Conservation (phyloP, 2,888 invertebrate genomes). For the Endomychus coccineus region DNA sequence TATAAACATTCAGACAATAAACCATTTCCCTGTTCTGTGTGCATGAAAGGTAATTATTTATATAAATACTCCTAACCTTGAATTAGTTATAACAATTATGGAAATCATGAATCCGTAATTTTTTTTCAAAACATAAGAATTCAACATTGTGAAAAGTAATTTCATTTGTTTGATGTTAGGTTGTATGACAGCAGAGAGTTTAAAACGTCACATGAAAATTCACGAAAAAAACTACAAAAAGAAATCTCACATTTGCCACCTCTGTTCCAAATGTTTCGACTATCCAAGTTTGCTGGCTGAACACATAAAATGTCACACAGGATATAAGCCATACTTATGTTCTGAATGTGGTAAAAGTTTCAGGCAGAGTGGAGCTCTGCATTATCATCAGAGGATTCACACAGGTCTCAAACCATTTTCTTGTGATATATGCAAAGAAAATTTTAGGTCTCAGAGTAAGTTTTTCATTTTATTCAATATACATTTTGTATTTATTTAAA, state of each 20-base stretch:
- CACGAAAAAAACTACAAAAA: slow-evolving; percentile 35
- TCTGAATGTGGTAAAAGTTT: slow-evolving; percentile 37
- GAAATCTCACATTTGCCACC: slow-evolving; percentile 32
- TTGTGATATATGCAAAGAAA: slow-evolving; percentile 27
- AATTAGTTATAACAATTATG: neutral
- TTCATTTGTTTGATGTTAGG: slow-evolving; percentile 31
- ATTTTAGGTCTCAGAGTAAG: slow-evolving; percentile 30
- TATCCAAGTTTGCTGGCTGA: slow-evolving; percentile 36
- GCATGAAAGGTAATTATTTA: slow-evolving; percentile 30
- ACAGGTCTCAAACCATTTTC: slow-evolving; percentile 32
- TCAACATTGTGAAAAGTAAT: neutral
- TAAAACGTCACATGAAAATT: slow-evolving; percentile 35
- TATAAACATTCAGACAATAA: slow-evolving; percentile 35
- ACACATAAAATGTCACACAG: slow-evolving; percentile 41
- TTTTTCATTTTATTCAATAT: neutral
- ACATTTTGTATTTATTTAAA: slow-evolving; percentile 6
- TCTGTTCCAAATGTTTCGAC: slow-evolving; percentile 34
- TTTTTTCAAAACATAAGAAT: neutral
- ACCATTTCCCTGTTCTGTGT: slow-evolving; percentile 36
- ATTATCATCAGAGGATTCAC: slow-evolving; percentile 34
- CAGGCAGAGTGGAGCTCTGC: slow-evolving; percentile 35
- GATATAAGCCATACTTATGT: slow-evolving; percentile 37
- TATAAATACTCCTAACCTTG: slow-evolving; percentile 1
- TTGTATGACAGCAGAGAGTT: slow-evolving; percentile 38
- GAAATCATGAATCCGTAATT: too few relatives aligned